A percentile compares a stretch with the other conserved stretches of the same genome.
Conservation (phyloP, 2,113 vertebrate genomes). For the Gracilinanus agilis region DNA sequence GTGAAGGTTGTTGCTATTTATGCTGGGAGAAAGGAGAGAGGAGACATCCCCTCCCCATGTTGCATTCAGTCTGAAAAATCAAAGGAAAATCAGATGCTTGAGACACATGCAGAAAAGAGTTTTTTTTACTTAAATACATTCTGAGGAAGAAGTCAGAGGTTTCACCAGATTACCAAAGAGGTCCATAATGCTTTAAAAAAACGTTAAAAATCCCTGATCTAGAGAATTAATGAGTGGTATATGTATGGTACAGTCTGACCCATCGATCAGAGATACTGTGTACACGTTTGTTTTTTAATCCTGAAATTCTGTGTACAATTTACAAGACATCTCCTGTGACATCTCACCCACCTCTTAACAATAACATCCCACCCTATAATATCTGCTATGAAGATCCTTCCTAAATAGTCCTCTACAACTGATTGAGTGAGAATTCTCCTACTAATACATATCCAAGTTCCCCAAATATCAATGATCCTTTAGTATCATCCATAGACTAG, state of each 20-base stretch:
- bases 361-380: neutral
- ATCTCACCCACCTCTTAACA: neutral
- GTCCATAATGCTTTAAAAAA: neutral
- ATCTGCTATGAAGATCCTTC: neutral
- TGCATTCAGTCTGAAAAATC: neutral
- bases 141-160: neutral
- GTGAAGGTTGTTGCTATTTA: neutral
- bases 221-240: neutral
- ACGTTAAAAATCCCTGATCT: neutral
- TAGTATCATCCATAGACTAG: neutral
- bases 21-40: neutral
- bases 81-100: neutral
- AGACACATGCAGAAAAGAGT: neutral
- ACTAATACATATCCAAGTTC: neutral
- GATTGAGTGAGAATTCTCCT: neutral
- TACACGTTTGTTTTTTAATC: neutral
- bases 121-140: neutral
- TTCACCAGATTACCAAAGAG: neutral
- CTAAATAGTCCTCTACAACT: neutral
- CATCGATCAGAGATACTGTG: too few relatives aligned
- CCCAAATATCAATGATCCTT: neutral
- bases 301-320: neutral
- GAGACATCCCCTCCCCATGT: neutral
- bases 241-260: neutral
- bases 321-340: neutral